Evolutionary conservation across 2,113 vertebrate species (phyloP), one percentile per base, ranked within the genome.

Genomic region (Pyxicephalus adspersus): DNA sequence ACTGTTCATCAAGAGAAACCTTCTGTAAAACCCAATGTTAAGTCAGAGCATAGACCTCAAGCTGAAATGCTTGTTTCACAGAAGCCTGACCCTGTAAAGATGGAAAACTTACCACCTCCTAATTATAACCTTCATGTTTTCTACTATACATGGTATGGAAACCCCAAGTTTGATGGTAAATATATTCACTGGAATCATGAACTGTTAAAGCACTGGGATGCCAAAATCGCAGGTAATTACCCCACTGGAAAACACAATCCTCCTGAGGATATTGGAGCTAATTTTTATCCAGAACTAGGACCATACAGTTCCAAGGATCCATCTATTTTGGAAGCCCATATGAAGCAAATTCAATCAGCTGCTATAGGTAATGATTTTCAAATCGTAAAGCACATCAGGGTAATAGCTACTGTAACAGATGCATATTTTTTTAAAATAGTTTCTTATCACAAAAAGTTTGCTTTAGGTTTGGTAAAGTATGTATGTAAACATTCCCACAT

Each of bases 181-280:
- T 99, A 97, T 55, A 86, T 99, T 89, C 98, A 99, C 88, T 99
- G 98, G 98, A 92, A 99, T 84, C 98, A 99, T 83, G 93, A 93
- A 0, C 58, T 96, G 64, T 84, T 99, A 78, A 94, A 94, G 20
- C 98, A 99, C 3, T 99, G 98, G 98, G 96, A 99, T 87, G 86
- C 90, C 19, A 95, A 95, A 89, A 93, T 99, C 86, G 95, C 95
- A 38, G 91, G 91, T 77, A 92, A 92, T 68, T 98, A 95, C 86
- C 94, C 95, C 50, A 95, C 93, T 73, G 96, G 95, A 83, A 94
- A 86, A 55, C 97, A 98, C 88, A 91, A 17, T 66, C 97, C 98
- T 76, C 97, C 97, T 57, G 96, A 96, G 19, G 97, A 98, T 85
- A 94, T 98, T 57, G 96, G 94, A 13, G 88, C 98, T 84, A 98